These are phyloP conservation scores for Leptodactylus fuscus DNA, from an alignment of 2,113 vertebrate species.

Conservation along the genomic window DNA sequence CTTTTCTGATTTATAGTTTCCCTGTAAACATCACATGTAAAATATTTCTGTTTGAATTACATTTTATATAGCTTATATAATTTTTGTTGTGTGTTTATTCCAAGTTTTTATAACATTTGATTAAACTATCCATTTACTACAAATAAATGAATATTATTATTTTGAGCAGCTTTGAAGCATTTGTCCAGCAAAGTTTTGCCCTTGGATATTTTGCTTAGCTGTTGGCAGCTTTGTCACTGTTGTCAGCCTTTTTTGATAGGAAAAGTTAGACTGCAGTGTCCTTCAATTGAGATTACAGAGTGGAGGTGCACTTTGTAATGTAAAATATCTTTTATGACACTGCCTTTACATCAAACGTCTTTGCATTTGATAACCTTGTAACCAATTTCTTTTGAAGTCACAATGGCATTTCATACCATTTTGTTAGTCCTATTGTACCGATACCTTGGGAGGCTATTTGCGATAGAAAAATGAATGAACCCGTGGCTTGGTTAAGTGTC, in stretches of 20 bases:
- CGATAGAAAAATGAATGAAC: too few relatives aligned
- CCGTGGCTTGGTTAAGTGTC: too few relatives aligned
- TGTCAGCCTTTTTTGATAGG: slow-evolving; percentile 2
- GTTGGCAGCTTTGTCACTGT: slow-evolving; percentile 16
- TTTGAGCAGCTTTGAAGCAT: background rate
- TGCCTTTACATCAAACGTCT: background rate
- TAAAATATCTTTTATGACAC: slow-evolving; percentile 3
- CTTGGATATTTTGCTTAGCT: slow-evolving; percentile 7
- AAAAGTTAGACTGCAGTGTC: slow-evolving; percentile 17
- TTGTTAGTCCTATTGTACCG: background rate
- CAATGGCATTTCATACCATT: background rate
- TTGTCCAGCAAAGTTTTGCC: background rate
- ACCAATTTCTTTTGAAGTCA: background rate
- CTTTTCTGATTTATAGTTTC: too few relatives aligned
- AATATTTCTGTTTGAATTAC: too few relatives aligned
- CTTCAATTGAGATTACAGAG: background rate
- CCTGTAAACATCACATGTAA: too few relatives aligned
- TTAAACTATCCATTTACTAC: background rate
- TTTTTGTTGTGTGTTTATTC: too few relatives aligned
- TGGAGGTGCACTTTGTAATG: background rate
- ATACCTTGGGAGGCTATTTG: background rate
- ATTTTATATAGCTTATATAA: too few relatives aligned
- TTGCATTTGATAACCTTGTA: background rate
- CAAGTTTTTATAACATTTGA: too few relatives aligned
- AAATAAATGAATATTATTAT: background rate